Conservation (phyloP, 35 echinoderm and acorn worm genomes). For the Ophioderma brevispina region DNA sequence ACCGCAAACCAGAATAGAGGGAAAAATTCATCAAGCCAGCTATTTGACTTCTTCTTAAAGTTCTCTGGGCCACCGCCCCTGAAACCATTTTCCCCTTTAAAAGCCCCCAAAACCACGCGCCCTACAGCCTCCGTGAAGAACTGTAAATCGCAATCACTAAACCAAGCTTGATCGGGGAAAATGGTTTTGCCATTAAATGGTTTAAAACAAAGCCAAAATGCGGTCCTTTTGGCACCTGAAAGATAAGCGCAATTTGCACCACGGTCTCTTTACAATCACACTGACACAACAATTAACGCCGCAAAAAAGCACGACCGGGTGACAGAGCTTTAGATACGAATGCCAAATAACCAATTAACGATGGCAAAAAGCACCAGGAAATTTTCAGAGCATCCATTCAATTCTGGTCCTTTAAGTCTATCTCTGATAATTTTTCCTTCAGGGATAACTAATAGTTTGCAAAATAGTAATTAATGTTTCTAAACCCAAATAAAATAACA, state of each 20-base stretch:
- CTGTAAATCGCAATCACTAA: not conserved
- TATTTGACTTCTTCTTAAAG: not conserved
- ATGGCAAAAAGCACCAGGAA: no score
- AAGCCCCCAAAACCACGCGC: slow-evolving; percentile 38
- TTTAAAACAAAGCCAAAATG: slow-evolving; percentile 1
- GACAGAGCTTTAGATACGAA: no score
- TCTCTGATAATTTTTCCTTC: no score
- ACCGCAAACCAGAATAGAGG: slow-evolving; percentile 1
- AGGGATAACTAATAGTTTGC: no score
- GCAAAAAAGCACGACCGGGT: slow-evolving; percentile 25
- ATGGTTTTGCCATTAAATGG: not conserved
- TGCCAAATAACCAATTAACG: no score
- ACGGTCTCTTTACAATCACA: not conserved
- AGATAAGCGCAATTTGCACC: not conserved
- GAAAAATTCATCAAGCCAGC: slow-evolving; percentile 21
- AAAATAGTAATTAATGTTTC: no score
- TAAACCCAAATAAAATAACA: no score
- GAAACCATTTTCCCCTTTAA: no score
- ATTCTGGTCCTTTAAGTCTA: no score
- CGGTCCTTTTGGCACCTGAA: not conserved
- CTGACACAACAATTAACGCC: slow-evolving; percentile 13
- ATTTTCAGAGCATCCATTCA: no score
- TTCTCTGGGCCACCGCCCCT: not conserved
- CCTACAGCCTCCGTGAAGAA: slow-evolving; percentile 6
- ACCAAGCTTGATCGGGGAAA: not conserved